These are phyloP conservation scores for Nicator chloris DNA, from an alignment of 2,113 vertebrate species.

Conservation along the genomic window DNA sequence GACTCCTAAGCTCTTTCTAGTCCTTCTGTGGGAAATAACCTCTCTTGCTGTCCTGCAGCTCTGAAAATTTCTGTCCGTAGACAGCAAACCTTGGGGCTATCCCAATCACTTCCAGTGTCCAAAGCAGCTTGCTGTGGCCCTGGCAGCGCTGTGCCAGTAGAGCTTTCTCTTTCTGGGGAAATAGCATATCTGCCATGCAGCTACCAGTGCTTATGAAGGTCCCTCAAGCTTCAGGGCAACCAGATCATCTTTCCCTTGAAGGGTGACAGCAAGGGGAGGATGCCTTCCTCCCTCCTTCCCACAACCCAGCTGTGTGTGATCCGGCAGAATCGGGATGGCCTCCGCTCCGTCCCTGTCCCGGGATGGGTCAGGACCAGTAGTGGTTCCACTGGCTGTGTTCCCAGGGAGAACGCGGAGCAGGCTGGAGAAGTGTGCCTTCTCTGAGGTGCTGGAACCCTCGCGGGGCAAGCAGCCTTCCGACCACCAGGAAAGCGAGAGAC, in stretches of 20 bases:
- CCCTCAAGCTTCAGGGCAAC: not conserved
- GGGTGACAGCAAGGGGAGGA: not conserved
- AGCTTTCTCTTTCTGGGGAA: not conserved
- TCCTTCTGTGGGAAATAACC: not conserved
- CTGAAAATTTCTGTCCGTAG: not conserved
- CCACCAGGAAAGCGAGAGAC: rapidly evolving
- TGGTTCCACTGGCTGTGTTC: not conserved
- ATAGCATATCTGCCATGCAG: not conserved
- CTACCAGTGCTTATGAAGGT: not conserved
- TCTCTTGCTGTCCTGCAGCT: not conserved
- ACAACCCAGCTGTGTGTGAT: too few relatives aligned
- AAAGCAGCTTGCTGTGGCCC: not conserved
- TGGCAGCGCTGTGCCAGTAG: not conserved
- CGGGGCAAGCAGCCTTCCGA: not conserved
- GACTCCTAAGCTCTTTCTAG: not conserved
- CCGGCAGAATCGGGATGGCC: not conserved
- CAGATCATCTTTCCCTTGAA: not conserved
- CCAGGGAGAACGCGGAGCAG: not conserved
- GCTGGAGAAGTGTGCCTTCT: not conserved
- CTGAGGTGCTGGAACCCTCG: not conserved
- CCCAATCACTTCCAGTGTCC: not conserved
- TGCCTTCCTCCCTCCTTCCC: not conserved
- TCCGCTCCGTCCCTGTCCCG: not conserved
- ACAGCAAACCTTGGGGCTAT: not conserved
- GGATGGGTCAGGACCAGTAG: not conserved